Evolutionary conservation across 2,888 invertebrate genomes (phyloP).

Genomic region (Bombylius major): DNA sequence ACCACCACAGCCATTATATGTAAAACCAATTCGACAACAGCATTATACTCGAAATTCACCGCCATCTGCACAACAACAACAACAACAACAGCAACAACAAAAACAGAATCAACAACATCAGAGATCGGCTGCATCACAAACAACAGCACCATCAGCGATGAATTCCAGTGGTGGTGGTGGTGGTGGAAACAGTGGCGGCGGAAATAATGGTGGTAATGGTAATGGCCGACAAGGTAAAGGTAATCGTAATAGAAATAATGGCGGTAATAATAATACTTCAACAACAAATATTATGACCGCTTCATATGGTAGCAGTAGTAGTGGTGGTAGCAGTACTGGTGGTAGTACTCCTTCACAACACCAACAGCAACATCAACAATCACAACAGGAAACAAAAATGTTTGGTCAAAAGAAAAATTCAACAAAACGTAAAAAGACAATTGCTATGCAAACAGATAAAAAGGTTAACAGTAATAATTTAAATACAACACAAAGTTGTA

Average conservation of each 20-base stretch:
- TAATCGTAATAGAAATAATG: conserved; percentile 3
- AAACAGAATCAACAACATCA: conserved; percentile 6
- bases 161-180: conserved; percentile 1
- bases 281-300: conserved; percentile 20
- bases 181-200: background rate
- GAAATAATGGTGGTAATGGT: background rate
- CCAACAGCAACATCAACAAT: background rate
- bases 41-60: conserved; percentile 12
- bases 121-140: conserved; percentile 14
- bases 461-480: conserved; percentile 7
- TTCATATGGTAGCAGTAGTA: conserved; percentile 20
- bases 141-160: conserved; percentile 13
- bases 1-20: conserved; percentile 2
- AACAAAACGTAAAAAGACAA: conserved; percentile 14
- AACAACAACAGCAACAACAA: background rate
- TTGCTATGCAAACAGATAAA: conserved; percentile 14
- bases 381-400: background rate
- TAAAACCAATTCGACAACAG: conserved; percentile 4
- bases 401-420: conserved; percentile 15
- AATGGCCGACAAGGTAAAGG: background rate
- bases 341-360: background rate
- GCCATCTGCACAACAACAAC: conserved; percentile 7
- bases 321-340: conserved; percentile 19
- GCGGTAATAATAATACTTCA: conserved; percentile 9
- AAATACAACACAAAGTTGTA: background rate